Evolutionary conservation across 2,797 vertebrate genomes (phyloP), one percentile per base, ranked within the genome.

Genomic region (Pristis pectinata): DNA sequence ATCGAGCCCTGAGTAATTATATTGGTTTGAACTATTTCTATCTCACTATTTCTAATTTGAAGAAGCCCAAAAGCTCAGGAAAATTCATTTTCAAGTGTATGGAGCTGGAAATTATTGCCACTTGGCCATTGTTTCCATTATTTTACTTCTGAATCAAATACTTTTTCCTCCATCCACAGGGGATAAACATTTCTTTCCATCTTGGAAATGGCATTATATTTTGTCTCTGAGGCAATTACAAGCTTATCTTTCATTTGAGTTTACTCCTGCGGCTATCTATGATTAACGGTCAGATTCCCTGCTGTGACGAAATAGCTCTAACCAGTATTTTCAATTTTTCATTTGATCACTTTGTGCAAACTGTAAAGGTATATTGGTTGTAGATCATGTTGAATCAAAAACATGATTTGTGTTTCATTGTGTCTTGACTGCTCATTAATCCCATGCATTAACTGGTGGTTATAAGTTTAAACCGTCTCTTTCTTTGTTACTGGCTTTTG

Each of bases 161-260:
- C 56, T 17, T 89, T 89, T n/a, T 8, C 85, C 49, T 59, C 53
- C 85, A 89, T 64, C n/a, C 22, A 59, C n/a, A 37, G 22, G 27
- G 22, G 34, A 61, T 91, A 64, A 91, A 37, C 53, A 15, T 87
- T 30, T 61, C 49, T 34, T 56, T 13, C 34, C 59, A 64, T 15
- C 59, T 2, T n/a, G 34, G 34, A 91, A 61, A n/a, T 89, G 11
- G 56, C 85, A 61, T 89, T n/a, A n/a, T 89, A 59, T 34, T 89
- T 91, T 41, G n/a, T 91, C 87, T 64, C 87, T 44, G 30, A 91
- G 87, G 87, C 34, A 89, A 64, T 87, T 87, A 53, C 53, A 87
- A 87, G 11, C 53, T 83, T 64, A 41, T 61, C 59, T 37, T 91
- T 91, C 56, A 91, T 61, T 64, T 91, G 56, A 91, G 19, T 91